A percentile compares a stretch with the other conserved stretches of the same genome.
Evolutionary conservation across 2,113 vertebrate genomes (phyloP).

Genomic region (Eubucco bourcierii): DNA sequence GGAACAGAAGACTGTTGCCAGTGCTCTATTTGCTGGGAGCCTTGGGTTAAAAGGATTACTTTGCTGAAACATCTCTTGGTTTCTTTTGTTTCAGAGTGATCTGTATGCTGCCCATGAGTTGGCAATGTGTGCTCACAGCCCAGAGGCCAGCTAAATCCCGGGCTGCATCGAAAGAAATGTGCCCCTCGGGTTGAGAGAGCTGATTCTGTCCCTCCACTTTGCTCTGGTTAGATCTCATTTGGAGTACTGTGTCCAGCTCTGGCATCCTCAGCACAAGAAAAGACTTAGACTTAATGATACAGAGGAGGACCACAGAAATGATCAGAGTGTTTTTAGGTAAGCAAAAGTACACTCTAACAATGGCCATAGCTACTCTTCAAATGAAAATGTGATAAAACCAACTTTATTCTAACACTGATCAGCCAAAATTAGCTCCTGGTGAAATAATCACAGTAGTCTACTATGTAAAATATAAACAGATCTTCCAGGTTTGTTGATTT

Average conservation of each 20-base stretch:
- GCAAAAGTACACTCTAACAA: background rate
- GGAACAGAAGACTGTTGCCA: background rate
- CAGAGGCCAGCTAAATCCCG: accelerated
- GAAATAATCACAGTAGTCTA: background rate
- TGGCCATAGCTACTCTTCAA: background rate
- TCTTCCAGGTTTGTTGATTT: background rate
- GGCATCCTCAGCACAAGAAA: too few relatives aligned
- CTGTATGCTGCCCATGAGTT: background rate
- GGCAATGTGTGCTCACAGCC: accelerated
- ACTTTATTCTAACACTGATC: background rate
- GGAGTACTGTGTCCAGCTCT: too few relatives aligned
- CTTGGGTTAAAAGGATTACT: background rate
- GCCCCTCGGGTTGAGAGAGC: too few relatives aligned
- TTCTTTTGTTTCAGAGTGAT: background rate
- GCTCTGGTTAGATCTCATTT: too few relatives aligned
- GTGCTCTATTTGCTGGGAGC: background rate
- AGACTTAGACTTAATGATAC: too few relatives aligned
- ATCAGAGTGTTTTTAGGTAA: background rate
- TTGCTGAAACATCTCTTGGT: background rate
- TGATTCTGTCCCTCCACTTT: too few relatives aligned
- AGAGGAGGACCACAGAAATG: background rate
- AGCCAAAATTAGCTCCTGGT: background rate
- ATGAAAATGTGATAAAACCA: background rate
- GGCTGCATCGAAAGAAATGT: too few relatives aligned
- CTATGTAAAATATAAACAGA: background rate